Percentiles rank a stretch among this genome's conserved stretches.
Conservation (phyloP, 1,140 invertebrate genomes). For the Ylistrum balloti region DNA sequence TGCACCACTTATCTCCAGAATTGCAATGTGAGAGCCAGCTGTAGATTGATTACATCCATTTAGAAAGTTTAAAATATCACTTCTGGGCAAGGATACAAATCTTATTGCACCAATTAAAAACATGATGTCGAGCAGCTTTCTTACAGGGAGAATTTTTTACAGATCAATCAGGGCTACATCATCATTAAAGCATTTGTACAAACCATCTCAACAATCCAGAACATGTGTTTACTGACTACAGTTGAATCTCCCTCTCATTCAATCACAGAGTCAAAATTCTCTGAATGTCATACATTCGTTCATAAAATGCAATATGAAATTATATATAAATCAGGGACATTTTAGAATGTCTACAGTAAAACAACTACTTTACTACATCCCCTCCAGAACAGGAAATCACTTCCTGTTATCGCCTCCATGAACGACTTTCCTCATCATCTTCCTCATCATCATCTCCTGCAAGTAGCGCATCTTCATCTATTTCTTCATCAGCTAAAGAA, state of each 20-base stretch:
- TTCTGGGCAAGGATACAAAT: not conserved
- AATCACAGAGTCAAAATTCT: not conserved
- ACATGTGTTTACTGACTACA: not conserved
- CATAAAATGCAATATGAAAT: not conserved
- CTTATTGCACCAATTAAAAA: not conserved
- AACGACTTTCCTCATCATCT: slow-evolving; percentile 84
- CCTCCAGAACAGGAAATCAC: not conserved
- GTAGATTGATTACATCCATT: too few species aligned
- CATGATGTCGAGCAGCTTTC: not conserved
- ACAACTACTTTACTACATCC: not conserved
- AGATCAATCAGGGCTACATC: not conserved
- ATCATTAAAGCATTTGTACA: not conserved
- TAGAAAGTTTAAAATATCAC: too few species aligned
- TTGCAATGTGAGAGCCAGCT: too few species aligned
- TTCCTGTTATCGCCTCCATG: slow-evolving; percentile 84
- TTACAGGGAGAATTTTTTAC: not conserved
- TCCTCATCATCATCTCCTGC: slow-evolving; percentile 86
- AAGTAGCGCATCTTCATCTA: slow-evolving; percentile 79
- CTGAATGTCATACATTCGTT: not conserved
- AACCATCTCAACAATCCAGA: too few species aligned
- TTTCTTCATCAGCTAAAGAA: slow-evolving; percentile 66
- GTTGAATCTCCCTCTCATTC: not conserved
- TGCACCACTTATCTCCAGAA: too few species aligned
- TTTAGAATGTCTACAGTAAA: not conserved
- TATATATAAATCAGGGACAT: slow-evolving; percentile 35